phyloP scores from a whole-genome alignment of 2,797 vertebrate genomes.

The Pseudochaenichthys georgianus region DNA sequence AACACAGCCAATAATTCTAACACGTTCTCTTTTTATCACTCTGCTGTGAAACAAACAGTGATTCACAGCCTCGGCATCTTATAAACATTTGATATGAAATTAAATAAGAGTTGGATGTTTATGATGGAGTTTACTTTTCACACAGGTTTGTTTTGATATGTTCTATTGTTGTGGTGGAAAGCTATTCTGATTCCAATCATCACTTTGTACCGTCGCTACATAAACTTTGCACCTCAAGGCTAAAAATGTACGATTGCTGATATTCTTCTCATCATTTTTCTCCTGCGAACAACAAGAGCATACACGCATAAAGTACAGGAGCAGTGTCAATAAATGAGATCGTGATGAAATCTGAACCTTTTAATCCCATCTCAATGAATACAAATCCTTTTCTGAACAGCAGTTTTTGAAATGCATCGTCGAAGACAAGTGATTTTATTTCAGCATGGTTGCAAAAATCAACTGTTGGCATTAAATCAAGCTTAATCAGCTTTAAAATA shows the following conservation, averaged over 20 bases:
- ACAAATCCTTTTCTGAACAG: background rate
- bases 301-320: background rate
- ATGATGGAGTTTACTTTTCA: background rate
- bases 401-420: background rate
- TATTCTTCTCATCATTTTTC: constrained; percentile 10
- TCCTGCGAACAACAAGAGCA: background rate
- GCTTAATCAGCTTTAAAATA: background rate
- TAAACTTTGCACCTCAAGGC: constrained; percentile 28
- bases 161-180: constrained; percentile 18
- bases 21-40: background rate
- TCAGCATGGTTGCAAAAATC: background rate
- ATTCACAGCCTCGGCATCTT: constrained; percentile 16
- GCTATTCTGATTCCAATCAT: constrained; percentile 20
- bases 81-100: background rate
- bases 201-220: background rate
- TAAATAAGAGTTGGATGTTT: constrained; percentile 2
- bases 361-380: background rate
- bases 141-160: background rate
- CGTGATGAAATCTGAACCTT: constrained; percentile 3
- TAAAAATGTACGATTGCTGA: constrained; percentile 5
- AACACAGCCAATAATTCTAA: constrained; percentile 28
- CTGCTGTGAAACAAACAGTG: constrained; percentile 9
- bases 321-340: background rate
- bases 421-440: constrained; percentile 4
- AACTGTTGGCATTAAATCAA: background rate